Conservation (phyloP, 2,888 invertebrate genomes). For the Platycnemis pennipes region DNA sequence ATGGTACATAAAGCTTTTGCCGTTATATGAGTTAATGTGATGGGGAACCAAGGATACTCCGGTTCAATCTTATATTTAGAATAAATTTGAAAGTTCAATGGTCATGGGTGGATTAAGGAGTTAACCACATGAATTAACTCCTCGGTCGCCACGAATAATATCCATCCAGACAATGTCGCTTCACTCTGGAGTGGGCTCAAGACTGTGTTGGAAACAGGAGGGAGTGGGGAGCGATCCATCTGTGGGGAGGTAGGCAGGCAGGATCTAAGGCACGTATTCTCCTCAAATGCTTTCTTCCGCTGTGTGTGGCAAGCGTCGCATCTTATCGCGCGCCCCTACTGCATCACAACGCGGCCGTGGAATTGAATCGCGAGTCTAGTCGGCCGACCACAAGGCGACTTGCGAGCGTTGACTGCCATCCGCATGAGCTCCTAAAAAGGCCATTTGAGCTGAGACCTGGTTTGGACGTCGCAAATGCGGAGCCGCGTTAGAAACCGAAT, state of each 20-base stretch:
- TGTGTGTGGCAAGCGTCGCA: not conserved
- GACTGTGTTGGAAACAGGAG: not conserved
- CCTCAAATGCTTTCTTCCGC: not conserved
- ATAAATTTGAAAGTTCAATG: too few relatives aligned
- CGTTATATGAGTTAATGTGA: too few relatives aligned
- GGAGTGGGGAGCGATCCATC: not conserved
- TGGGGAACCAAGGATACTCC: too few relatives aligned
- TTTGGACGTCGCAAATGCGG: not conserved
- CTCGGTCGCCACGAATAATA: not conserved
- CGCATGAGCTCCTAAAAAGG: not conserved
- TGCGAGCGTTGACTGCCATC: not conserved
- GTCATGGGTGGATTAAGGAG: not conserved
- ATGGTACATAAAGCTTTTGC: too few relatives aligned
- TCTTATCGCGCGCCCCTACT: not conserved
- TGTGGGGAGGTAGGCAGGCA: not conserved
- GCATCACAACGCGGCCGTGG: too few relatives aligned
- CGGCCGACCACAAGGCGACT: not conserved
- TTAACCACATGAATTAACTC: not conserved
- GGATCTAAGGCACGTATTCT: not conserved
- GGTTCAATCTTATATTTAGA: too few relatives aligned
- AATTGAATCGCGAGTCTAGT: not conserved
- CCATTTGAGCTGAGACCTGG: not conserved
- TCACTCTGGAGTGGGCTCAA: not conserved
- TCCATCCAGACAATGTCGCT: not conserved
- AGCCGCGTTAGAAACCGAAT: not conserved